phyloP scores from a whole-genome alignment of 2,797 vertebrate species.

The Mus minutoides region DNA sequence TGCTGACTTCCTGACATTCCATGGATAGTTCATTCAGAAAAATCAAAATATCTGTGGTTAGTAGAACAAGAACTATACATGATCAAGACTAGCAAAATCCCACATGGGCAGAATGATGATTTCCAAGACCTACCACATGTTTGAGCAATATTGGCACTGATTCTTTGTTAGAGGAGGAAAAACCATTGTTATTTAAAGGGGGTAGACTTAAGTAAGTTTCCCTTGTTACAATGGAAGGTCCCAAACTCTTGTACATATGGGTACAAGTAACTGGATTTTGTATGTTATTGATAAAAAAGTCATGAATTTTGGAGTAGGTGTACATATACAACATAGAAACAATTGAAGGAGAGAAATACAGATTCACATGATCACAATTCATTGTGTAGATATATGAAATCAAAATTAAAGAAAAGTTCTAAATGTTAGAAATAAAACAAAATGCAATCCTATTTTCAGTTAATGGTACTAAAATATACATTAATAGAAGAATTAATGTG shows the following conservation, averaged over 20 bases:
- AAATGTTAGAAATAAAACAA: not conserved
- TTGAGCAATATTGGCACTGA: too few species aligned
- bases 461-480: not conserved
- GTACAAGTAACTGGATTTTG: not conserved
- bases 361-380: not conserved
- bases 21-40: not conserved
- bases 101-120: not conserved
- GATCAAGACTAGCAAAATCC: not conserved
- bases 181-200: not conserved
- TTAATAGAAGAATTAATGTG: not conserved
- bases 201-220: not conserved
- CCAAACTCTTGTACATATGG: not conserved
- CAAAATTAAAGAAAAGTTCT: not conserved
- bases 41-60: not conserved
- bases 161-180: too few species aligned
- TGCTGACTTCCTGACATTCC: not conserved
- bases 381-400: not conserved
- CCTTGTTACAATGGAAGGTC: not conserved
- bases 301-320: too few species aligned
- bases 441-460: not conserved
- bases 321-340: not conserved
- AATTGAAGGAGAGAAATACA: not conserved
- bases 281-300: not conserved
- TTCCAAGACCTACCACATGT: not conserved
- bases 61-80: not conserved